Evolutionary conservation across 2,797 vertebrate genomes (phyloP).

Genomic region (Enteromius mattozi): DNA sequence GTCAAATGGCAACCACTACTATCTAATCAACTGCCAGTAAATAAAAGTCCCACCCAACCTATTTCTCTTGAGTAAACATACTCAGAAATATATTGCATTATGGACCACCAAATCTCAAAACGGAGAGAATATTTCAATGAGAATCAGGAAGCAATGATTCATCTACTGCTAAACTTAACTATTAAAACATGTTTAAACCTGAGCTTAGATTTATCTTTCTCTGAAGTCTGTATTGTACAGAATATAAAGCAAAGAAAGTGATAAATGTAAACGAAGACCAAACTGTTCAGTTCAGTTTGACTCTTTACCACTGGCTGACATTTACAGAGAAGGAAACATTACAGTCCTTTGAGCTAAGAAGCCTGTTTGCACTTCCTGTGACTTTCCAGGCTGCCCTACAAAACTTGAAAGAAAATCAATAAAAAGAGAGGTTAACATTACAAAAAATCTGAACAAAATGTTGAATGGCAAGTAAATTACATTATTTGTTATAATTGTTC

Average conservation of each 20-base stretch:
- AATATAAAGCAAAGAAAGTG: conserved; percentile 53
- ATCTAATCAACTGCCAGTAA: not conserved
- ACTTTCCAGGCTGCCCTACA: not conserved
- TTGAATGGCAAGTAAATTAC: not conserved
- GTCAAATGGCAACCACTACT: not conserved
- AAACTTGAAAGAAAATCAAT: not conserved
- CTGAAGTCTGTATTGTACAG: conserved; percentile 61
- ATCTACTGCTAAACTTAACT: conserved; percentile 47
- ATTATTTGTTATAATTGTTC: not conserved
- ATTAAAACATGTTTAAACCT: not conserved
- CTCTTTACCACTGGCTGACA: conserved; percentile 43
- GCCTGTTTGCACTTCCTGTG: not conserved
- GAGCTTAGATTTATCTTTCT: not conserved
- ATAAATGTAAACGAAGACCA: conserved; percentile 60
- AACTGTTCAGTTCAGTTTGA: conserved; percentile 34
- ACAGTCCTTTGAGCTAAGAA: conserved; percentile 11
- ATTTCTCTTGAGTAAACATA: not conserved
- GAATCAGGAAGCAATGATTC: conserved; percentile 32
- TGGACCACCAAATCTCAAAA: not conserved
- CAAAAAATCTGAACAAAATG: not conserved
- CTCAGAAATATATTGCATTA: not conserved
- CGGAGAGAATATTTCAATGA: not conserved
- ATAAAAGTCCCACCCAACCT: not conserved
- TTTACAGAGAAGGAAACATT: conserved; percentile 50
- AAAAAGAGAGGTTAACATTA: not conserved